A percentile compares a stretch with the other conserved stretches of the same genome.
Conservation (phyloP, 1,140 invertebrate genomes). For the Belonocnema kinseyi region DNA sequence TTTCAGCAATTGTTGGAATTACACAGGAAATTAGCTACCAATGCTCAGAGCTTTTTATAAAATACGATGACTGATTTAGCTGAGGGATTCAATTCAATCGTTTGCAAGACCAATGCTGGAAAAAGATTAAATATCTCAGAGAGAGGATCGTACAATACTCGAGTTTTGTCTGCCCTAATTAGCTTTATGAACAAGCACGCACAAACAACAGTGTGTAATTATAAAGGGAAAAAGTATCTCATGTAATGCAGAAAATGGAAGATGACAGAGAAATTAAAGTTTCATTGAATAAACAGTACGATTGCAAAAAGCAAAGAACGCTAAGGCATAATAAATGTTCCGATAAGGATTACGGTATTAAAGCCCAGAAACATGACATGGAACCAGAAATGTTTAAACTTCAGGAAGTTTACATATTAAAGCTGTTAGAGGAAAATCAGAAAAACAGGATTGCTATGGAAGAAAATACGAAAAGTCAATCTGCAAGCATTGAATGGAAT, state of each 20-base stretch:
- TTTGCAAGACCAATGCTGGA: no score
- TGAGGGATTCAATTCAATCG: neutral
- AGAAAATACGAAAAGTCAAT: neutral
- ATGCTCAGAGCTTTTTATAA: neutral
- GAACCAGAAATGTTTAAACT: neutral
- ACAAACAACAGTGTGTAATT: no score
- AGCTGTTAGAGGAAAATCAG: neutral
- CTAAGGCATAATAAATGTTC: neutral
- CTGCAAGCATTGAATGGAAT: no score
- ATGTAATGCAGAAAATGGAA: no score
- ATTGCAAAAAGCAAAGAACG: neutral
- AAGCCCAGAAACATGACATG: neutral
- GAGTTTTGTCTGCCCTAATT: no score
- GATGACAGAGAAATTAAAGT: neutral
- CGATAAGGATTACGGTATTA: neutral
- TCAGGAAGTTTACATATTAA: neutral
- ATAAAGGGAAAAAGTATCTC: no score
- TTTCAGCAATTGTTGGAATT: neutral
- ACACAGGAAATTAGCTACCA: neutral
- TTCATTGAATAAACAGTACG: neutral
- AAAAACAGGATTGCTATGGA: neutral
- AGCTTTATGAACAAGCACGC: no score
- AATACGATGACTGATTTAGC: neutral
- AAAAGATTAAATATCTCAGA: no score
- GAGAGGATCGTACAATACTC: no score